Conservation (phyloP, 2,888 invertebrate species). For the Deilephila elpenor region DNA sequence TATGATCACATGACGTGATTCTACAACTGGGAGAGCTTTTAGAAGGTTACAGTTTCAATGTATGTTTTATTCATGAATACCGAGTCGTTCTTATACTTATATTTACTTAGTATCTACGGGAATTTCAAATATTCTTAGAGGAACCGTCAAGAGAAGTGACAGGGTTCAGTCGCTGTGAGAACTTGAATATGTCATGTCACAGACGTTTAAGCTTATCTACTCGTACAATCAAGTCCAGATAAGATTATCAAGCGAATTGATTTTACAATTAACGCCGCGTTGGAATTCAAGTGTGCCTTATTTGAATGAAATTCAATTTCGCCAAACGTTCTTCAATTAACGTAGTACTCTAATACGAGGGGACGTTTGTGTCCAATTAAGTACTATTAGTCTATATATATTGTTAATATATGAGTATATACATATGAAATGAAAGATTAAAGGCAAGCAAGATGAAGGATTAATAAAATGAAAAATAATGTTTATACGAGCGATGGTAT, state of each 20-base stretch:
- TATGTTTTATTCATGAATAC: slow-evolving; percentile 1
- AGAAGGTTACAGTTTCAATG: neutral
- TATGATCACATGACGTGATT: slow-evolving; percentile 5
- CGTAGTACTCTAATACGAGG: neutral
- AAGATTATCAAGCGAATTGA: neutral
- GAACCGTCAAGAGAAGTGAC: neutral
- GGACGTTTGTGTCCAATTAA: neutral
- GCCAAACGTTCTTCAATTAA: neutral
- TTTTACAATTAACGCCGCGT: neutral
- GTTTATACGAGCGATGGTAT: neutral
- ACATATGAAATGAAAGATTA: no score
- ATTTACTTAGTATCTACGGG: neutral
- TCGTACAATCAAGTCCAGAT: no score
- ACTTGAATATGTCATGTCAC: no score
- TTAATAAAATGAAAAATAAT: neutral
- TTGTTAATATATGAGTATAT: neutral
- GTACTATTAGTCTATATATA: neutral
- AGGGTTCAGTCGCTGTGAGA: no score
- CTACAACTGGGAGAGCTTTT: neutral
- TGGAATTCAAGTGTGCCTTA: neutral
- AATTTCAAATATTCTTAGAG: neutral
- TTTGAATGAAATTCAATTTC: slow-evolving; percentile 1
- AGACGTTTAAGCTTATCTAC: no score
- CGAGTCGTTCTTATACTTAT: neutral
- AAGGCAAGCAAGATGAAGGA: neutral